Evolutionary conservation across 2,113 vertebrate genomes (phyloP), one percentile per base, ranked within the genome.

Genomic region (Campylomormyrus tamandua): DNA sequence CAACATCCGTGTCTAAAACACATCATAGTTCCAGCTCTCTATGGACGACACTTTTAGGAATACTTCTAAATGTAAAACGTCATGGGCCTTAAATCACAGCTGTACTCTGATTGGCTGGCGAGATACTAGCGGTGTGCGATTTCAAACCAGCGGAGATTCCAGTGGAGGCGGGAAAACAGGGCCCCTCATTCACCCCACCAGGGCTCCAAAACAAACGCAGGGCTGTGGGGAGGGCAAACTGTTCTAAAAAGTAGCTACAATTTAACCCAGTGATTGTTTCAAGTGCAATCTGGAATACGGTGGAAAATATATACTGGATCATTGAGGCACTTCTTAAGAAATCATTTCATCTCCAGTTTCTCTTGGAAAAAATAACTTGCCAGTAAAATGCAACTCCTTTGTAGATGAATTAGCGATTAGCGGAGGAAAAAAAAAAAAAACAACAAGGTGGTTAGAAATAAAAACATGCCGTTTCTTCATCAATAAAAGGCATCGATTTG

Each of bases 401-500:
- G 93, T 92, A 91, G 90, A 90, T 77, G 45, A 46, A 58, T 45
- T 90, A 89, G 83, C 70, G 66, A 90, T 89, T 90, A 77, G 88
- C 52, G 27, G 80, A 53, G 90, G 46, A 27, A 56, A 35, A 39
- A 56, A 90, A 90, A 87, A 89, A 52, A 42, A 42, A 42, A 42
- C 39, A 42, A 50, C 83, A 93, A 5, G 87, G 91, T 91, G 90
- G 88, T 91, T 91, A 91, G 56, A 62, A 91, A 93, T 92, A 92
- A 84, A 94, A 93, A 95, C 94, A 94, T 95, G 96, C 95, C 97
- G 92, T 94, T 93, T 92, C 90, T 95, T 94, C 93, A 92, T 96
- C 94, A 92, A 96, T 97, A 96, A 96, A 97, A 97, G 97, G 97
- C 96, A 97, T 96, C 94, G 95, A 96, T 95, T 92, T 92, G 90